Evolutionary conservation across 2,888 invertebrate genomes (phyloP), one percentile per base, ranked within the genome.

Genomic region (Empis livida): DNA sequence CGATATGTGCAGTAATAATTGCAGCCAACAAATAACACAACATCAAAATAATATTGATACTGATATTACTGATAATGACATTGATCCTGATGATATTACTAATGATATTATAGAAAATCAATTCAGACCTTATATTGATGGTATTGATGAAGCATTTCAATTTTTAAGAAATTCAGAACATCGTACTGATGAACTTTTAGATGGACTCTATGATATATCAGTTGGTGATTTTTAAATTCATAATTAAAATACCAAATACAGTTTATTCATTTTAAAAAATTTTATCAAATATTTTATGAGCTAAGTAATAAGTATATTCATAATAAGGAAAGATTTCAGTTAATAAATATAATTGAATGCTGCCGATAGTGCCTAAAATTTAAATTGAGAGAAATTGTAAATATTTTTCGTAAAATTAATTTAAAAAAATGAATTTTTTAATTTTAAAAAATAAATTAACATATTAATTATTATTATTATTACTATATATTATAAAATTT

Each of bases 141-240:
- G 57, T 8, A 60, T 62, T 6, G 65, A 64, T 44, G 64, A 65
- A 32, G 59, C 61, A 10, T 64, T 61, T 47, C 61, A 61, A 39
- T 64, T 59, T 48, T 49, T 66, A 4, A 56, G 61, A 9, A 60
- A 54, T 43, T 57, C 58, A 37, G 65, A 62, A 27, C 59, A 52
- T 48, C 56, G 60, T 10, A 59, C 56, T 20, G 65, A 65, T 31
- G 64, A 65, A 48, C 51, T 63, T 45, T 55, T 65, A 39, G 64
- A 65, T 51, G 63, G 60, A 47, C 53, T 65, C 30, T 52, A 64
- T 20, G 63, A 65, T 47, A 63, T 64, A 37, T 61, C 64, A 42
- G 59, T 60, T 43, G 57, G 56, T 47, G 65, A 64, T 48, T 65
- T 60, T 54, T 64, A 50, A 55, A 30, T 13, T n/a, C n/a, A n/a